phyloP scores from a whole-genome alignment of 2,113 vertebrate species.

The Pseudonaja textilis region DNA sequence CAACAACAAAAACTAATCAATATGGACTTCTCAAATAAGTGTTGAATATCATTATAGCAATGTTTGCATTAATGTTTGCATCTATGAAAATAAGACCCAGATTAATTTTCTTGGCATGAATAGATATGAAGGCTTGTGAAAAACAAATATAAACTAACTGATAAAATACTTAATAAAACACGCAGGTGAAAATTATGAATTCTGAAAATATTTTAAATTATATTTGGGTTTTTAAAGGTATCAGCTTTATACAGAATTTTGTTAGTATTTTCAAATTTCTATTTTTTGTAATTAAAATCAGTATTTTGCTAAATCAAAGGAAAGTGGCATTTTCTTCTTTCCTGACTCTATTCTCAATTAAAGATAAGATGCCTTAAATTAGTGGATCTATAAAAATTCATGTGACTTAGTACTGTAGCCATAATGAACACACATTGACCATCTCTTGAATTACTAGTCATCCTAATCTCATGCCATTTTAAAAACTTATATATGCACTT shows the following conservation, averaged over 20 bases:
- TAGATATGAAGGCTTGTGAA: neutral
- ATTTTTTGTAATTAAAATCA: neutral
- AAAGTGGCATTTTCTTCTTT: neutral
- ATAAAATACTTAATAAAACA: neutral
- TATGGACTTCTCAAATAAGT: neutral
- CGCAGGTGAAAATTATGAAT: neutral
- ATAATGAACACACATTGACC: neutral
- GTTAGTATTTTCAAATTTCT: neutral
- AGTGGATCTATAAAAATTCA: neutral
- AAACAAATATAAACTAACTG: neutral
- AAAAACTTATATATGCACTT: neutral
- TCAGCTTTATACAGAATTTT: neutral
- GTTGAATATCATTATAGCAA: neutral
- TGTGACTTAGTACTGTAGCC: neutral
- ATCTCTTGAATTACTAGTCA: no score
- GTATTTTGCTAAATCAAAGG: neutral
- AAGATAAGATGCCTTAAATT: neutral
- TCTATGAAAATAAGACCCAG: neutral
- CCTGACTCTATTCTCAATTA: neutral
- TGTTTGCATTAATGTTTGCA: neutral
- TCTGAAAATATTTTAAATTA: neutral
- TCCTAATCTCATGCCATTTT: neutral
- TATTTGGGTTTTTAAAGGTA: neutral
- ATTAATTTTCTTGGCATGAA: neutral
- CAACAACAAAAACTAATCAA: neutral